Percentiles rank a stretch among this genome's conserved stretches.
Conservation (phyloP, 2,888 invertebrate genomes). For the Oeneis ivallda region DNA sequence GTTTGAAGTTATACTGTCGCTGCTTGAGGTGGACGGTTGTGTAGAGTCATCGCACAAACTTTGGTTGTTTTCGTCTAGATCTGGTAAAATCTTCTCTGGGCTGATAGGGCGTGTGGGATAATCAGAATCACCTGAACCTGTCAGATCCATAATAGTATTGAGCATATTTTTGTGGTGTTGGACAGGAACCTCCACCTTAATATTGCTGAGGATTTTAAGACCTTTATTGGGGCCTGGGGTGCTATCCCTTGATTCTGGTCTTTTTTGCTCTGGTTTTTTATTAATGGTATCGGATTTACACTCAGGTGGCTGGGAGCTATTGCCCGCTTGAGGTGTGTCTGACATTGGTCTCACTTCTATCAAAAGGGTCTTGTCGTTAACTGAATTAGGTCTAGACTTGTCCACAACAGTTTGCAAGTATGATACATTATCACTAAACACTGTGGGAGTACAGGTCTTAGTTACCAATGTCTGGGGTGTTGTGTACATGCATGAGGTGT, state of each 20-base stretch:
- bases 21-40: constrained; percentile 55
- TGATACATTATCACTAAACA: constrained; percentile 52
- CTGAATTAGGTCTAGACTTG: constrained; percentile 49
- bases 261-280: constrained; percentile 41
- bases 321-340: constrained; percentile 40
- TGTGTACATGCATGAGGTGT: constrained; percentile 71
- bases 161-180: constrained; percentile 74
- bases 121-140: constrained; percentile 62
- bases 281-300: constrained; percentile 26
- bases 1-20: constrained; percentile 57
- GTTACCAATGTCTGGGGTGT: constrained; percentile 61
- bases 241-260: constrained; percentile 53
- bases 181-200: constrained; percentile 79
- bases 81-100: constrained; percentile 70
- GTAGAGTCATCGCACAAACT: constrained; percentile 51
- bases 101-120: constrained; percentile 54
- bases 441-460: constrained; percentile 55
- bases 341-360: constrained; percentile 72
- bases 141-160: constrained; percentile 73
- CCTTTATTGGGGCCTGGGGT: constrained; percentile 61
- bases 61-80: constrained; percentile 69
- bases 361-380: constrained; percentile 66
- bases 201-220: constrained; percentile 77
- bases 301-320: constrained; percentile 36
- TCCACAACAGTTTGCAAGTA: constrained; percentile 48